Percentiles rank a stretch among this genome's conserved stretches.
Evolutionary conservation across 2,797 vertebrate genomes (phyloP).

Genomic region (Morelia viridis): DNA sequence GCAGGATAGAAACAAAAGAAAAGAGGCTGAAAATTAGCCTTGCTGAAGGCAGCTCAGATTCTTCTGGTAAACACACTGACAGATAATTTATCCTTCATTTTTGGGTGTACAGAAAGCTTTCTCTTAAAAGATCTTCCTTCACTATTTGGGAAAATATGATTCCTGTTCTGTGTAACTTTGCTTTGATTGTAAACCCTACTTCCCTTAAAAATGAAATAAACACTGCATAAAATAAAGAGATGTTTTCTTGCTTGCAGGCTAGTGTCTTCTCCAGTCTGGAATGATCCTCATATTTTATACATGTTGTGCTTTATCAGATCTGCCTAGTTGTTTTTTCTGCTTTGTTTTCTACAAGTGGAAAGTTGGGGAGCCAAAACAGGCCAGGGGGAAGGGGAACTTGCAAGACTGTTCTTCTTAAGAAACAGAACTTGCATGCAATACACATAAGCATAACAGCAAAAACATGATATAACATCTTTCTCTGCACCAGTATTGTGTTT

Average conservation of each 20-base stretch:
- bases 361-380: no score
- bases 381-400: background rate
- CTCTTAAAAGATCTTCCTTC: slow-evolving; percentile 32
- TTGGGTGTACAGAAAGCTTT: slow-evolving; percentile 58
- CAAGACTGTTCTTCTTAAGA: background rate
- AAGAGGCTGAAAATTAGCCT: slow-evolving; percentile 18
- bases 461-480: background rate
- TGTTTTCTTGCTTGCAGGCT: slow-evolving; percentile 39
- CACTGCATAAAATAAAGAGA: slow-evolving; percentile 57
- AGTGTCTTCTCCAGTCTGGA: slow-evolving; percentile 28
- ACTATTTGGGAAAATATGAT: slow-evolving; percentile 51
- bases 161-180: slow-evolving; percentile 23
- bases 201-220: slow-evolving; percentile 50
- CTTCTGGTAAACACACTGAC: slow-evolving; percentile 34
- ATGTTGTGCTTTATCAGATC: slow-evolving; percentile 43
- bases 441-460: background rate
- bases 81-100: slow-evolving; percentile 64
- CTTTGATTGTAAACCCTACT: slow-evolving; percentile 44
- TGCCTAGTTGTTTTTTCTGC: slow-evolving; percentile 29
- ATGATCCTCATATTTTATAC: slow-evolving; percentile 44
- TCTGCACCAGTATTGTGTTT: background rate
- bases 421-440: background rate
- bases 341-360: background rate
- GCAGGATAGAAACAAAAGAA: background rate
- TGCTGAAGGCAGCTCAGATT: background rate